A percentile compares a stretch with the other conserved stretches of the same genome.
These are phyloP conservation scores for Epirrita christyi DNA, from an alignment of 2,888 invertebrate species.

Conservation along the genomic window DNA sequence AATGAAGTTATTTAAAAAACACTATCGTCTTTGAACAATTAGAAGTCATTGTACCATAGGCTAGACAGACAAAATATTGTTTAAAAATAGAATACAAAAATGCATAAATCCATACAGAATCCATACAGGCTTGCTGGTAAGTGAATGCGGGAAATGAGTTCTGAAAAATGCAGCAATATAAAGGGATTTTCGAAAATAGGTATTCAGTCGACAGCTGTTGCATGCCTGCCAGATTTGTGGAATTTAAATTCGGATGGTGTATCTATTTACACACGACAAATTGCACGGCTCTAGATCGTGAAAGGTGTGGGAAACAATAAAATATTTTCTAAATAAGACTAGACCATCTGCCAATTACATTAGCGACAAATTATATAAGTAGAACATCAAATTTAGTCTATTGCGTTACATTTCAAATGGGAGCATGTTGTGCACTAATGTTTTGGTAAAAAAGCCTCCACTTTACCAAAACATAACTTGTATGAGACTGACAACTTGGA, in stretches of 20 bases:
- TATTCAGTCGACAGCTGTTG: constrained; percentile 66
- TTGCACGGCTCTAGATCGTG: constrained; percentile 18
- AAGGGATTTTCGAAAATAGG: constrained; percentile 57
- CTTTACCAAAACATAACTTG: too few species aligned
- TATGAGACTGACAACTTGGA: too few species aligned
- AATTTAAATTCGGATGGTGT: constrained; percentile 51
- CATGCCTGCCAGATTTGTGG: constrained; percentile 47
- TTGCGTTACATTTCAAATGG: too few species aligned
- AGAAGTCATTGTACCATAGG: too few species aligned
- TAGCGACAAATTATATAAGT: too few species aligned
- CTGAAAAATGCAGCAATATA: constrained; percentile 50
- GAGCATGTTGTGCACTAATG: too few species aligned
- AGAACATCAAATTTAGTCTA: too few species aligned
- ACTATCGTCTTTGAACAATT: too few species aligned
- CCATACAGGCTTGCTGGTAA: constrained; percentile 24
- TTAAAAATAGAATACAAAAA: constrained; percentile 28
- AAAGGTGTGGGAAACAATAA: constrained; percentile 16
- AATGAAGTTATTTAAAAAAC: too few species aligned
- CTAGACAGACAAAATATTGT: too few species aligned
- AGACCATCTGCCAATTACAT: too few species aligned
- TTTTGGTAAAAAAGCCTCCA: too few species aligned
- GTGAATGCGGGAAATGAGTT: constrained; percentile 50
- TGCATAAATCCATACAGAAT: constrained; percentile 31
- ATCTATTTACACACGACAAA: constrained; percentile 18
- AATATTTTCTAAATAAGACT: constrained; percentile 14